Base-by-base conservation (phyloP, 2,888 invertebrate species). In the Hyposoter didymator region DNA sequence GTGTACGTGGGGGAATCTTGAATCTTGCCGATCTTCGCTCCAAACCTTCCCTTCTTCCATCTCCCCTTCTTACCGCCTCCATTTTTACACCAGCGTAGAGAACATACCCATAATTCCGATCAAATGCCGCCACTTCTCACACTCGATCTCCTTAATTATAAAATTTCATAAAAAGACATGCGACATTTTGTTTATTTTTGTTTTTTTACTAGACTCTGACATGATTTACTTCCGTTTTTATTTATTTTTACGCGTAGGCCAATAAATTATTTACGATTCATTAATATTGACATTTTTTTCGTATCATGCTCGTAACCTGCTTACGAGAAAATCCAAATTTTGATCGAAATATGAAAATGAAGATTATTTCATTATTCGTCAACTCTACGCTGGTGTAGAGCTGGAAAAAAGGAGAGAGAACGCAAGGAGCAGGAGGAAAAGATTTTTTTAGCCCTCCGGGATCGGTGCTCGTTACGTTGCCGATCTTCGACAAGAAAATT, bases 401-500 rank as follows among this genome's bases (percentile, higher is more conserved):
- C n/a, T 35, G 35, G 39, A 39, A 66, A 66, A 39, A n/a, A 2
- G 19, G 49, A 39, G 32, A 28, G 22, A 39, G n/a, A n/a, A 52
- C 12, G 55, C 1, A 14, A 22, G 14, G 14, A 10, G n/a, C 39
- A 22, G 19, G 69, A 5, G 78, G 10, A 22, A 22, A 19, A 14
- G 19, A 35, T 45, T 73, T 72, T 45, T 83, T 66, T 55, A 88
- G 81, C 49, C 76, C 85, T 87, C 82, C 49, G 75, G 89, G 84
- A 81, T 62, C 69, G 19, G 43, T 66, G 82, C 88, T 89, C 88
- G 88, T 89, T 90, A 87, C 89, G 88, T 83, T 62, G 66, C 69
- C 72, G 84, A 81, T 83, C 85, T 89, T 90, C 88, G 90, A 91
- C 89, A 90, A 91, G 90, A 90, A 91, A 91, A 91, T 90, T 91